phyloP scores from a whole-genome alignment of 2,797 vertebrate species.

The Sciurus vulgaris region DNA sequence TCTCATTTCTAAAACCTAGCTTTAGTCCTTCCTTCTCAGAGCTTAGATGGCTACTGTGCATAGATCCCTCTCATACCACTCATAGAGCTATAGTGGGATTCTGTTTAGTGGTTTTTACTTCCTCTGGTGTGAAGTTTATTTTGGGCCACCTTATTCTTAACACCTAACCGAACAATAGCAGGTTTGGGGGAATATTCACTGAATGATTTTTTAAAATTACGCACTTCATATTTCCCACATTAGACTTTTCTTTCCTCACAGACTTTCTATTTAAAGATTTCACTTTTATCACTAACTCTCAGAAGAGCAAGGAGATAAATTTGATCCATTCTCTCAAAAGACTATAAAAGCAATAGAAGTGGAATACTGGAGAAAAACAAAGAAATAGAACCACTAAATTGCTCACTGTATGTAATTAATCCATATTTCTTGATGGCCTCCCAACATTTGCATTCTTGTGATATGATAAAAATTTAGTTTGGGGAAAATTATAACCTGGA shows the following conservation, averaged over 20 bases:
- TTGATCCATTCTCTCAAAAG: not conserved
- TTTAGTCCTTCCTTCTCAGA: not conserved
- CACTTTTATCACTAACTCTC: slow-evolving; percentile 20
- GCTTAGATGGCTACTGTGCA: not conserved
- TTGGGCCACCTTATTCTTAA: not conserved
- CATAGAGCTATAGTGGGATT: not conserved
- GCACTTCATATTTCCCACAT: not conserved
- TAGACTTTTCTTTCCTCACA: not conserved
- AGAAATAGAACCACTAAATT: not conserved
- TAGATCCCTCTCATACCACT: not conserved
- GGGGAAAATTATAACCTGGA: not conserved
- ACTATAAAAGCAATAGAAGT: not conserved
- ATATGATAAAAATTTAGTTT: slow-evolving; percentile 31
- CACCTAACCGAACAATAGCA: not conserved
- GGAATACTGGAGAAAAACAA: not conserved
- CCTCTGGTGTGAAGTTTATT: not conserved
- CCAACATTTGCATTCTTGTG: not conserved
- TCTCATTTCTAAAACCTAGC: not conserved
- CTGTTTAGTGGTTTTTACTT: not conserved
- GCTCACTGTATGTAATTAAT: not conserved
- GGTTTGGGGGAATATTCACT: not conserved
- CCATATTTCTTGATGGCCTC: not conserved
- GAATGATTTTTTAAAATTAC: slow-evolving; percentile 10
- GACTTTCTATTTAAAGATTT: slow-evolving; percentile 36
- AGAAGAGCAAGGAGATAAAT: not conserved